Percentiles rank a stretch among this genome's conserved stretches.
These are phyloP conservation scores for Nansenia antarctica DNA, from an alignment of 2,113 vertebrate genomes.

Conservation along the genomic window DNA sequence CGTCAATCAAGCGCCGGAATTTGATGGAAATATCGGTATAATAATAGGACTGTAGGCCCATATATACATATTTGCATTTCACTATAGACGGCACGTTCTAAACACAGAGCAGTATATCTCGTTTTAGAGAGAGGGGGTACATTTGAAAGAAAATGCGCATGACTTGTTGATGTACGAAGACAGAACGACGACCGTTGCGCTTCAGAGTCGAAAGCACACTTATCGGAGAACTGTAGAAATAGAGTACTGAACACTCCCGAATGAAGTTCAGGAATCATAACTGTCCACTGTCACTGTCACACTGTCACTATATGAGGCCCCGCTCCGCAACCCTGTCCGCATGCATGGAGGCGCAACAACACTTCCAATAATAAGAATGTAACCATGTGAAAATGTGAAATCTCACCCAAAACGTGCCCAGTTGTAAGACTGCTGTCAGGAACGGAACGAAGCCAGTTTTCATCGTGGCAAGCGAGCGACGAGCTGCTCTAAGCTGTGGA, in stretches of 20 bases:
- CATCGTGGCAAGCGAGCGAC: constrained; percentile 70
- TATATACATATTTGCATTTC: too few relatives aligned
- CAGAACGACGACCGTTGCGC: neutral
- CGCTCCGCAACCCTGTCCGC: neutral
- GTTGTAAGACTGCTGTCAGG: constrained; percentile 68
- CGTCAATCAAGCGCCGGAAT: too few relatives aligned
- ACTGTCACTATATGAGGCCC: too few relatives aligned
- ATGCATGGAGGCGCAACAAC: constrained; percentile 25
- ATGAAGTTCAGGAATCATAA: neutral
- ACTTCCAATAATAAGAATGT: constrained; percentile 25
- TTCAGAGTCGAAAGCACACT: neutral
- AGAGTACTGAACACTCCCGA: neutral
- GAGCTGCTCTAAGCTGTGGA: constrained; percentile 50
- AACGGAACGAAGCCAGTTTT: constrained; percentile 70
- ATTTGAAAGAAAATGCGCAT: too few relatives aligned
- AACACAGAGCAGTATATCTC: too few relatives aligned
- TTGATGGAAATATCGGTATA: too few relatives aligned
- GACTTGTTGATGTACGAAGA: neutral
- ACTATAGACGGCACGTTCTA: too few relatives aligned
- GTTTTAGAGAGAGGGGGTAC: too few relatives aligned
- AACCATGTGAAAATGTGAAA: constrained; percentile 18
- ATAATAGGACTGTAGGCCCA: too few relatives aligned
- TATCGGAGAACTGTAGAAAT: neutral
- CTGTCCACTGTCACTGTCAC: neutral
- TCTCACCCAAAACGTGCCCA: constrained; percentile 73